Evolutionary conservation across 2,797 vertebrate species (phyloP).

Genomic region (Danio aesculapii): DNA sequence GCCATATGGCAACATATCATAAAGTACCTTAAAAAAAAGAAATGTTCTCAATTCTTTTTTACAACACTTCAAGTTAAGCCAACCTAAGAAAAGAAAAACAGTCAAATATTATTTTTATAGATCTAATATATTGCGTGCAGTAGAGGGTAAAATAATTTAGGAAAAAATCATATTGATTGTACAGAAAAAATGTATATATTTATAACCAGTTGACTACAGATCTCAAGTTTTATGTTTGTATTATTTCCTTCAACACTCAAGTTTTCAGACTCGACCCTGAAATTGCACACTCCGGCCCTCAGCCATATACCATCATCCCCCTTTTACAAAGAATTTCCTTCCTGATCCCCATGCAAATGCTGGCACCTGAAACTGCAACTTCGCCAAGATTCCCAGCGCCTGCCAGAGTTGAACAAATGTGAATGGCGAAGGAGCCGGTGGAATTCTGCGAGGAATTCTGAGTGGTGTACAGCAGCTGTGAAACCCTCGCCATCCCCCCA

Average conservation of each 20-base stretch:
- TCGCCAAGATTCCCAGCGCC: conserved; percentile 66
- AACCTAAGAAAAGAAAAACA: no score
- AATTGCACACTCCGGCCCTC: conserved; percentile 36
- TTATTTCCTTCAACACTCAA: background rate
- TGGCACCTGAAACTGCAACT: conserved; percentile 70
- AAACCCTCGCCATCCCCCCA: conserved; percentile 14
- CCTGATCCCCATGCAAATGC: conserved; percentile 72
- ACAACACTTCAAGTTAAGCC: no score
- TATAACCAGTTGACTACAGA: background rate
- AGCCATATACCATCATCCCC: conserved; percentile 50
- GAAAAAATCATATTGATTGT: no score
- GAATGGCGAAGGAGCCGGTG: conserved; percentile 34
- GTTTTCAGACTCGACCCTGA: conserved; percentile 46
- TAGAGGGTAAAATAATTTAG: no score
- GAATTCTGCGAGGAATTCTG: conserved; percentile 18
- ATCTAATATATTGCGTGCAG: no score
- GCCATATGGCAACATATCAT: no score
- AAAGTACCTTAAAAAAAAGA: no score
- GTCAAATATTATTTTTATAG: no score
- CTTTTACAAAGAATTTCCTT: conserved; percentile 71
- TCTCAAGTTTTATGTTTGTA: background rate
- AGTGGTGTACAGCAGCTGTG: conserved; percentile 48
- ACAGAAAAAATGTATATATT: no score
- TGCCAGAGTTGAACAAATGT: conserved; percentile 44
- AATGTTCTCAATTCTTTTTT: no score